phyloP scores from a whole-genome alignment of 2,888 invertebrate species.

The Eurois occulta region DNA sequence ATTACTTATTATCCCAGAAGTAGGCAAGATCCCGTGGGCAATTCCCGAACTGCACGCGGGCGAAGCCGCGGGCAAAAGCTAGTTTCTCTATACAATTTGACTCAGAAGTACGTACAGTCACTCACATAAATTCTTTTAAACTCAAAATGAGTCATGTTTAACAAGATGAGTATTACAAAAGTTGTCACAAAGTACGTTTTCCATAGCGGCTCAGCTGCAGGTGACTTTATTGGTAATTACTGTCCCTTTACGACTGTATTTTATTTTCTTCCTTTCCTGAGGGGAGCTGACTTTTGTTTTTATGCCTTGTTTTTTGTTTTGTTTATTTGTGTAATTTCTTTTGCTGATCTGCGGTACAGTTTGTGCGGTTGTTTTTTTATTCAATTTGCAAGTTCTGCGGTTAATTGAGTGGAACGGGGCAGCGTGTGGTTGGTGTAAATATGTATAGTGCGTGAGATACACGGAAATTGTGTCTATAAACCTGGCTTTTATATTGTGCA shows the following conservation, averaged over 20 bases:
- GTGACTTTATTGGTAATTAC: conserved; percentile 74
- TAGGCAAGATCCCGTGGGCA: too few species aligned
- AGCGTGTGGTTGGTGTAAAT: conserved; percentile 10
- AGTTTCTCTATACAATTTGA: too few species aligned
- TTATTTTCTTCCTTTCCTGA: conserved; percentile 64
- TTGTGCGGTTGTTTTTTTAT: conserved; percentile 48
- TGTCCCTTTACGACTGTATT: conserved; percentile 70
- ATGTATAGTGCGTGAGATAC: not conserved
- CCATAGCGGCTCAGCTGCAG: conserved; percentile 62
- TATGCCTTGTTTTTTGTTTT: conserved; percentile 59
- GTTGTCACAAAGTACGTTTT: conserved; percentile 43
- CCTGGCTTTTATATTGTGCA: not conserved
- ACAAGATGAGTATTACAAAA: conserved; percentile 40
- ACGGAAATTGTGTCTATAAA: not conserved
- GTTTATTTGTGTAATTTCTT: conserved; percentile 59
- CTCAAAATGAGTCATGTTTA: conserved; percentile 23
- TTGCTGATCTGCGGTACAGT: conserved; percentile 43
- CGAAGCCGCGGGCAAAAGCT: too few species aligned
- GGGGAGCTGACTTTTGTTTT: conserved; percentile 68
- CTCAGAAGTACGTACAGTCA: conserved; percentile 12
- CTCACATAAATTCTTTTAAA: conserved; percentile 9
- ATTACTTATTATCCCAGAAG: too few species aligned
- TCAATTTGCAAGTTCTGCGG: conserved; percentile 46
- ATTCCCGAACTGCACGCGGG: too few species aligned
- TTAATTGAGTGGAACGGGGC: conserved; percentile 46